Conservation (phyloP, 92 coral and sea anemone species). For the Virgularia gustaviana region DNA sequence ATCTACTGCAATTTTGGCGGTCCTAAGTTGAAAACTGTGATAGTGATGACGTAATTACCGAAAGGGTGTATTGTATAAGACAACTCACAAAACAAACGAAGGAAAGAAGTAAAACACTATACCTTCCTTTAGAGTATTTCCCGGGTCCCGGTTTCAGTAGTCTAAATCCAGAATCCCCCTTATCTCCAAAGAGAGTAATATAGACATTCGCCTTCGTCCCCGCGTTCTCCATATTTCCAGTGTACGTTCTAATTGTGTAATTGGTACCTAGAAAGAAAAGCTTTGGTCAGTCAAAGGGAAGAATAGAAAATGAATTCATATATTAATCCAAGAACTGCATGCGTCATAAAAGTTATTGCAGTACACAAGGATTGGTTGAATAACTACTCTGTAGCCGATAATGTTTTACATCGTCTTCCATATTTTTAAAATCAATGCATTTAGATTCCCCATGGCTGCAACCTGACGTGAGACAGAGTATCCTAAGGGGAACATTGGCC, state of each 20-base stretch:
- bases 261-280: conserved; percentile 65
- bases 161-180: conserved; percentile 96
- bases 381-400: too few species aligned
- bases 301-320: background rate
- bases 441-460: too few species aligned
- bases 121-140: conserved; percentile 73
- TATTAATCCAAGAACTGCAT: background rate
- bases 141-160: conserved; percentile 56
- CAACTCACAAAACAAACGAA: background rate
- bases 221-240: conserved; percentile 84
- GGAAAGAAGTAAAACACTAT: conserved; percentile 18
- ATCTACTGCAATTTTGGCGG: too few species aligned
- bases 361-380: too few species aligned
- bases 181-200: conserved; percentile 88
- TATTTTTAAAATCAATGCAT: too few species aligned
- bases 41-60: too few species aligned
- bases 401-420: too few species aligned
- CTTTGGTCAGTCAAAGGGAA: background rate
- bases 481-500: too few species aligned
- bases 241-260: conserved; percentile 79
- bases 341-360: too few species aligned
- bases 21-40: too few species aligned
- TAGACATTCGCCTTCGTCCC: conserved; percentile 89
- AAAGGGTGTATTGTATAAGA: too few species aligned
- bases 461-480: too few species aligned